Conservation (phyloP, 2,888 invertebrate species). For the Bimastos eiseni region DNA sequence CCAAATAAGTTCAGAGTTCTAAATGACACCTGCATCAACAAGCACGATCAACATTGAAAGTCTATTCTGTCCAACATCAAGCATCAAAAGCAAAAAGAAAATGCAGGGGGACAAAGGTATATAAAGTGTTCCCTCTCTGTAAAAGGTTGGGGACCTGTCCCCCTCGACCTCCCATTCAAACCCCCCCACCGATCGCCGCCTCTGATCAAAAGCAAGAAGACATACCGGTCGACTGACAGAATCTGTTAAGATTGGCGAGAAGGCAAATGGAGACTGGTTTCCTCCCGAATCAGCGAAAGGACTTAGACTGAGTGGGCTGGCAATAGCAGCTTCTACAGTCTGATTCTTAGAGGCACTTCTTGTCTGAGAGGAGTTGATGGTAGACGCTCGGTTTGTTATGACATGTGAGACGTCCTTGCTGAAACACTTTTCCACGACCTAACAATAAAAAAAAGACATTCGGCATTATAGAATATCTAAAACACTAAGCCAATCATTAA, state of each 20-base stretch:
- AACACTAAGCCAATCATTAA: not conserved
- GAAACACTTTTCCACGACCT: not conserved
- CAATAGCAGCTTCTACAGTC: not conserved
- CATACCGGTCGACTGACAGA: not conserved
- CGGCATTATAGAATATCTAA: too few species aligned
- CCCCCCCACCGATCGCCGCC: too few species aligned
- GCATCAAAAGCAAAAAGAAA: not conserved
- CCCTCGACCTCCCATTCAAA: too few species aligned
- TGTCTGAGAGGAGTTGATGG: not conserved
- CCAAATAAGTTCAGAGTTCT: too few species aligned
- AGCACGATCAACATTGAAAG: not conserved
- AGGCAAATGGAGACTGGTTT: not conserved
- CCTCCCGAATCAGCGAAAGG: not conserved
- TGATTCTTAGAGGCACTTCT: not conserved
- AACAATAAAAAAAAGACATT: too few species aligned
- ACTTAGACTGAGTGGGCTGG: conserved; percentile 13
- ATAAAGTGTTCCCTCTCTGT: too few species aligned
- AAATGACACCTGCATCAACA: not conserved
- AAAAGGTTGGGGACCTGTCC: too few species aligned
- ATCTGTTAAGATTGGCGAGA: not conserved
- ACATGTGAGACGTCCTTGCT: not conserved
- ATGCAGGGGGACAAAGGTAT: too few species aligned
- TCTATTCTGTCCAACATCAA: not conserved
- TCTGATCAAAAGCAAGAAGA: not conserved
- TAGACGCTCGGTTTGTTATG: not conserved